Evolutionary conservation across 2,888 invertebrate genomes (phyloP).

Genomic region (Troides helena): DNA sequence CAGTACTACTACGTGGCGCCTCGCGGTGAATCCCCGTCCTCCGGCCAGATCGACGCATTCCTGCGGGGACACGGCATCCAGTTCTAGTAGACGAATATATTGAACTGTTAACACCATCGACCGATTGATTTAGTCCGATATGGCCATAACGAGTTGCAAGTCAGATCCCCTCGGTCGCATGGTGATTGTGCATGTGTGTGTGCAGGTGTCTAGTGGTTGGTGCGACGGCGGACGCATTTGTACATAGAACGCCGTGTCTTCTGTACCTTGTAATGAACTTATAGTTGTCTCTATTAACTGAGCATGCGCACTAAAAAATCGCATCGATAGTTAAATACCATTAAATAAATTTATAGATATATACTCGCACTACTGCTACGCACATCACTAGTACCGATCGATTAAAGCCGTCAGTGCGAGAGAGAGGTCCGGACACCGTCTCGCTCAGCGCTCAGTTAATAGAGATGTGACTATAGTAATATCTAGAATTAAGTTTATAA

Average conservation of each 20-base stretch:
- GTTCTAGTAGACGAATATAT: constrained; percentile 67
- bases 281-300: constrained; percentile 19
- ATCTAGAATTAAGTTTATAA: constrained; percentile 59
- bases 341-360: constrained; percentile 17
- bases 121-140: constrained; percentile 39
- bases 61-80: constrained; percentile 86
- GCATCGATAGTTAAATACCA: constrained; percentile 11
- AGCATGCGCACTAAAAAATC: background rate
- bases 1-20: constrained; percentile 83
- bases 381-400: constrained; percentile 4
- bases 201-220: constrained; percentile 44
- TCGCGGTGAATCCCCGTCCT: constrained; percentile 71
- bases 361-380: background rate
- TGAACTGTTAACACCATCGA: constrained; percentile 39
- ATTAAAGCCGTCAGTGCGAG: background rate
- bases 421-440: constrained; percentile 1
- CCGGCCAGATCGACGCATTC: constrained; percentile 90
- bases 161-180: constrained; percentile 46
- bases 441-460: constrained; percentile 12
- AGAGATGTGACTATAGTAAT: constrained; percentile 46
- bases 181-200: constrained; percentile 46
- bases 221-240: constrained; percentile 57
- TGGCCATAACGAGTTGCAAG: constrained; percentile 59
- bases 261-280: constrained; percentile 62
- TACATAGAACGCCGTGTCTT: constrained; percentile 70